Base-by-base conservation (phyloP, 37 sponge, comb jelly and placozoan genomes). In the Halichondria panicea region DNA sequence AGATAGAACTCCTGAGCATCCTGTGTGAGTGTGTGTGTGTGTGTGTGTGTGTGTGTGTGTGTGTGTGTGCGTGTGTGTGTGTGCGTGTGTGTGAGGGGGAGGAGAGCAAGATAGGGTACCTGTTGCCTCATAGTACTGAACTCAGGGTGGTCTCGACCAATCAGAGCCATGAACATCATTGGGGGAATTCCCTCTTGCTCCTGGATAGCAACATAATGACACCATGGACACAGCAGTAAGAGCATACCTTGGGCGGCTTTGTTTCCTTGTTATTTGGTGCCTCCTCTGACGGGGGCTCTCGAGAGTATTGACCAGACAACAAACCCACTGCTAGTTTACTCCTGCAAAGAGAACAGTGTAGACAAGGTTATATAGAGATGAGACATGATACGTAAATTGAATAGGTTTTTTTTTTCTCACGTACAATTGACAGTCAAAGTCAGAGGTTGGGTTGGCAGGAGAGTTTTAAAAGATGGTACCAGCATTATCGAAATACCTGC, bases 1-100 rank as follows among this genome's bases (percentile, higher is more conserved):
- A 95, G 81, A 60, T 92, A 78, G 70, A 83, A 95, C 75, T 95
- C 96, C 42, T 81, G 85, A 19, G 92, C 92, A 74, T 95, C 96
- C 77, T 93, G 80, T 2, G n/a, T 19, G 36, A 32, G n/a, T n/a
- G n/a, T n/a, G n/a, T n/a, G n/a, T n/a, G n/a, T n/a, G n/a, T n/a
- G n/a, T n/a, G n/a, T n/a, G 43, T n/a, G n/a, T n/a, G 43, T 63
- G 7, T 63, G 4, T 27, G 2, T 7, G 35, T 63, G 65, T 32
- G 65, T 63, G 21, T 63, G 7, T 63, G 4, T 27, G 2, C 34
- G 35, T 63, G 65, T 32, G 65, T 63, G 21, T 63, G 34, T 66
- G 12, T 74, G 44, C 71, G 33, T 46, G 76, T 48, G 52, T 48
- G 52, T 15, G 15, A 11, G 39, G 39, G 19, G 39, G 7, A 41